Conservation (phyloP, 2,113 vertebrate species). For the Sakesphorus luctuosus region DNA sequence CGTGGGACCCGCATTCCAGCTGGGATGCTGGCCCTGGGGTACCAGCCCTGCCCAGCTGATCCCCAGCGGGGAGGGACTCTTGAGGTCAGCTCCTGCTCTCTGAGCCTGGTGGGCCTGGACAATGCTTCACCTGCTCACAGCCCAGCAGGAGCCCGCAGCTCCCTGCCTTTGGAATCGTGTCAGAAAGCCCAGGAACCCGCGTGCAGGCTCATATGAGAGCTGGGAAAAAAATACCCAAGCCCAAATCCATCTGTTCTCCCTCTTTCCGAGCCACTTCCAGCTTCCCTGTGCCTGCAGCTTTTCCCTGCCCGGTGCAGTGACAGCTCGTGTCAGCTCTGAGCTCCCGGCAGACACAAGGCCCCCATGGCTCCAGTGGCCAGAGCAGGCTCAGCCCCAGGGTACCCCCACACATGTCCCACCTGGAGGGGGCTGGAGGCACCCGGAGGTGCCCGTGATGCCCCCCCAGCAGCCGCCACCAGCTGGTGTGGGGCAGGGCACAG, state of each 20-base stretch:
- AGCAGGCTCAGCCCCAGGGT: neutral
- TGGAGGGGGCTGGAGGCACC: neutral
- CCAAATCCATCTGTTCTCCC: neutral
- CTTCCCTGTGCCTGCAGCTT: neutral
- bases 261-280: conserved; percentile 4
- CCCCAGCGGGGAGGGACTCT: neutral
- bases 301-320: neutral
- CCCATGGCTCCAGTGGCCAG: fast-evolving
- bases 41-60: neutral
- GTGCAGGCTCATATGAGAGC: neutral
- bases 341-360: neutral
- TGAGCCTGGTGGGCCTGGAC: neutral
- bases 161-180: neutral
- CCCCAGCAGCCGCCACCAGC: neutral
- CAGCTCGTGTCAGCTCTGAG: neutral
- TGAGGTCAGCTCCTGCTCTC: fast-evolving
- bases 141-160: neutral
- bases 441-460: neutral
- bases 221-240: neutral
- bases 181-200: neutral
- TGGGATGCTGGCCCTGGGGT: neutral
- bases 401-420: no score
- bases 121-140: neutral
- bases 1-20: neutral
- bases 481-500: fast-evolving